A percentile compares a stretch with the other conserved stretches of the same genome.
These are phyloP conservation scores for Montipora cactus DNA, from an alignment of 64 coral and sea anemone genomes.

Conservation along the genomic window DNA sequence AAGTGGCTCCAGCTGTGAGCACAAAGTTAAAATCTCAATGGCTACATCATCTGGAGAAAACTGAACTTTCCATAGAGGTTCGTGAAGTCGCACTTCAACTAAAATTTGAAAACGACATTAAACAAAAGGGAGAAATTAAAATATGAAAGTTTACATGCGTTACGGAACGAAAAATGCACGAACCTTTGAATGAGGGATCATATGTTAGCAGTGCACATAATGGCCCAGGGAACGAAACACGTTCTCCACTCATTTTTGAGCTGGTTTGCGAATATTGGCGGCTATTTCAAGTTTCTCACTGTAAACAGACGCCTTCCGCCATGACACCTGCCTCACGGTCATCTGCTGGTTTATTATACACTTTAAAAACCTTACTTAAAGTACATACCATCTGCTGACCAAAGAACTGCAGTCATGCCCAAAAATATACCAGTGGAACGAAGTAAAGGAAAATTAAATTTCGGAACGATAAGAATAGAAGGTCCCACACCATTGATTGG, in stretches of 20 bases:
- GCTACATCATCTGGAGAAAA: slow-evolving; percentile 95
- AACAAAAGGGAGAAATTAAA: not conserved
- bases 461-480: too few relatives aligned
- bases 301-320: not conserved
- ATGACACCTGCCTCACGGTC: too few relatives aligned
- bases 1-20: slow-evolving; percentile 94
- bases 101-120: slow-evolving; percentile 1
- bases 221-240: slow-evolving; percentile 54
- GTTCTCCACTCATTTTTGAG: slow-evolving; percentile 57
- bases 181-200: slow-evolving; percentile 96
- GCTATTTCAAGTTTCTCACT: not conserved
- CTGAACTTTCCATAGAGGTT: slow-evolving; percentile 96
- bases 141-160: not conserved
- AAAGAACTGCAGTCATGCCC: too few relatives aligned
- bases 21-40: slow-evolving; percentile 90
- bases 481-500: too few relatives aligned
- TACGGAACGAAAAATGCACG: not conserved
- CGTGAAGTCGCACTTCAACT: slow-evolving; percentile 97
- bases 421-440: too few relatives aligned
- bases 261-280: not conserved
- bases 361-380: too few relatives aligned
- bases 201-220: slow-evolving; percentile 79
- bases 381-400: too few relatives aligned
- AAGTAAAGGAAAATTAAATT: too few relatives aligned
- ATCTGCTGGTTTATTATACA: too few relatives aligned